These are phyloP conservation scores for Ictidomys tridecemlineatus DNA, from an alignment of 2,113 vertebrate genomes.

Conservation along the genomic window DNA sequence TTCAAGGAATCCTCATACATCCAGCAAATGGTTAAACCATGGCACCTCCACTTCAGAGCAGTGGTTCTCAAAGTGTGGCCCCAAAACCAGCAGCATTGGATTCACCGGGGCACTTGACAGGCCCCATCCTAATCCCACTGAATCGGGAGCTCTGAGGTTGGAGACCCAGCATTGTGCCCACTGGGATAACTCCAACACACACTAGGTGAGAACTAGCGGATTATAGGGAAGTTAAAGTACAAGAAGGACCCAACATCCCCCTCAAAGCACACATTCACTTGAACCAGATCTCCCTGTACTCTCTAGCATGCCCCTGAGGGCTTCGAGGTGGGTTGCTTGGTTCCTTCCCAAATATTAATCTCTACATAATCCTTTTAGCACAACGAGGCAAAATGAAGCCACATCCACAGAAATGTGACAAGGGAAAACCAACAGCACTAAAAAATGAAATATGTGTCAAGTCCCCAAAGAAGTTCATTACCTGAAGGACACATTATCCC, in stretches of 20 bases:
- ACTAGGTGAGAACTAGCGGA: background rate
- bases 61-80: background rate
- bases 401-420: conserved; percentile 83
- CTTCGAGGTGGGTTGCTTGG: conserved; percentile 21
- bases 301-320: background rate
- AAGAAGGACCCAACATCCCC: background rate
- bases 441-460: conserved; percentile 84
- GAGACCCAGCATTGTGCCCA: too few species aligned
- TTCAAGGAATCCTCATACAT: background rate
- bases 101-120: background rate
- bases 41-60: background rate
- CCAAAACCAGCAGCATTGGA: background rate
- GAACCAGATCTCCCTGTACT: background rate
- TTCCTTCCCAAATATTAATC: conserved; percentile 75
- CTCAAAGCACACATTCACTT: background rate
- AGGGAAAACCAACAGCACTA: conserved; percentile 84
- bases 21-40: background rate
- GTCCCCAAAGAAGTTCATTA: conserved; percentile 92
- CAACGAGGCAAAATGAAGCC: conserved; percentile 74
- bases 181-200: background rate
- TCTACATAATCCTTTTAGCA: conserved; percentile 73
- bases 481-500: conserved; percentile 97
- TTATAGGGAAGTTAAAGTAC: background rate
- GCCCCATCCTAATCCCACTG: background rate
- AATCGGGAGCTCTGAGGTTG: background rate